Evolutionary conservation across 2,113 vertebrate species (phyloP).

Genomic region (Lepus timidus): DNA sequence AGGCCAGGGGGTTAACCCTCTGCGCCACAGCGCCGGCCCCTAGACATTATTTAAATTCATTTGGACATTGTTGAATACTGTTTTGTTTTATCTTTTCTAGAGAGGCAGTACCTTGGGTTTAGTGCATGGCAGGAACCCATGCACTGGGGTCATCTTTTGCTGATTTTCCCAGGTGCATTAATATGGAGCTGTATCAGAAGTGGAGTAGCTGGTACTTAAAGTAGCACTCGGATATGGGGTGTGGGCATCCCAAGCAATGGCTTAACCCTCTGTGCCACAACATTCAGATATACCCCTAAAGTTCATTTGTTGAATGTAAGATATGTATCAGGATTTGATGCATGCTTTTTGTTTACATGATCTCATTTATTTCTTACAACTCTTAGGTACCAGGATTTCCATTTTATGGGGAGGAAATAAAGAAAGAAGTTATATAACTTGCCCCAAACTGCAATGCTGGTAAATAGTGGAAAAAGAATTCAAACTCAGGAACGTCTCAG

Average conservation of each 20-base stretch:
- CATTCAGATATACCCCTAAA: background rate
- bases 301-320: background rate
- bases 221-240: too few species aligned
- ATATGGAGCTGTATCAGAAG: too few species aligned
- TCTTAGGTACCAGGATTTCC: background rate
- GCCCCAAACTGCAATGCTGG: background rate
- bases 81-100: background rate
- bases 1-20: too few species aligned
- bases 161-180: too few species aligned
- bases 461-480: background rate
- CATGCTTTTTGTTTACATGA: background rate
- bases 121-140: background rate
- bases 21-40: too few species aligned
- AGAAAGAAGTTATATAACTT: background rate
- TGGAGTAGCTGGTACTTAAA: too few species aligned
- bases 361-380: background rate
- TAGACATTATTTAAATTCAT: background rate
- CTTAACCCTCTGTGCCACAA: too few species aligned
- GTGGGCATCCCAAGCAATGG: too few species aligned
- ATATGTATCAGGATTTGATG: background rate
- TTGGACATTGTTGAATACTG: background rate
- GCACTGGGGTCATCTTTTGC: too few species aligned
- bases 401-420: background rate
- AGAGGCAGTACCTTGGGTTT: background rate
- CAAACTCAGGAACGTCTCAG: background rate